phyloP scores from a whole-genome alignment of 1,140 invertebrate genomes.

The Daktulosphaira vitifoliae region DNA sequence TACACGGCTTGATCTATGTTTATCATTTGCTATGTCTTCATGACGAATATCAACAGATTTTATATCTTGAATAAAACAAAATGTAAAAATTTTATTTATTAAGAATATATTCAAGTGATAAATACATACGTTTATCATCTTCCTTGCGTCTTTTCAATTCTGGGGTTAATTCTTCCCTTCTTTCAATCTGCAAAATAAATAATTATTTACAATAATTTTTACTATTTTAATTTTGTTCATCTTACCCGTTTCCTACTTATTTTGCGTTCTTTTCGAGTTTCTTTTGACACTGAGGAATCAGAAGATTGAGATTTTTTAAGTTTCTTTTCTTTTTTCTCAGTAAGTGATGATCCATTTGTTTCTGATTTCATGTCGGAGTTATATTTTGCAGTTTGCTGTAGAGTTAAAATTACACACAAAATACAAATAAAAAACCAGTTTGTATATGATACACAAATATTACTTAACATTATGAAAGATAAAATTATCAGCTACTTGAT shows the following conservation, averaged over 20 bases:
- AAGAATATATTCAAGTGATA: background rate
- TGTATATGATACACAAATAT: background rate
- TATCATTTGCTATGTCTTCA: conserved; percentile 3
- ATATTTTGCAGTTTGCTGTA: conserved; percentile 4
- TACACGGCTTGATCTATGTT: conserved; percentile 14
- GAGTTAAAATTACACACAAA: conserved; percentile 14
- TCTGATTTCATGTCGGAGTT: conserved; percentile 15
- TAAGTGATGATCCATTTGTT: conserved; percentile 14
- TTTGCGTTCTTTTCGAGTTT: conserved; percentile 28
- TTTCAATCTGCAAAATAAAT: conserved; percentile 8
- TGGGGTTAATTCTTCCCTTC: conserved; percentile 10
- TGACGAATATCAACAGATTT: conserved; percentile 21
- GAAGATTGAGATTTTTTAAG: conserved; percentile 20
- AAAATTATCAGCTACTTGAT: conserved; percentile 10
- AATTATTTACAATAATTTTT: background rate
- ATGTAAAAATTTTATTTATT: no score
- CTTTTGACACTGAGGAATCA: conserved; percentile 2
- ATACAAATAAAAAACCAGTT: conserved; percentile 12
- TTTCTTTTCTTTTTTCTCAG: conserved; percentile 24
- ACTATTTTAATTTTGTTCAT: no score
- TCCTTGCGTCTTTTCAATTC: conserved; percentile 26
- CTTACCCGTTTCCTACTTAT: conserved; percentile 12
- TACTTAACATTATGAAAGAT: conserved; percentile 7
- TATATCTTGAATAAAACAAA: conserved; percentile 10
- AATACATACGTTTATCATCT: conserved; percentile 22